phyloP scores from a whole-genome alignment of 1,140 invertebrate species.

The Dreissena rostriformis region DNA sequence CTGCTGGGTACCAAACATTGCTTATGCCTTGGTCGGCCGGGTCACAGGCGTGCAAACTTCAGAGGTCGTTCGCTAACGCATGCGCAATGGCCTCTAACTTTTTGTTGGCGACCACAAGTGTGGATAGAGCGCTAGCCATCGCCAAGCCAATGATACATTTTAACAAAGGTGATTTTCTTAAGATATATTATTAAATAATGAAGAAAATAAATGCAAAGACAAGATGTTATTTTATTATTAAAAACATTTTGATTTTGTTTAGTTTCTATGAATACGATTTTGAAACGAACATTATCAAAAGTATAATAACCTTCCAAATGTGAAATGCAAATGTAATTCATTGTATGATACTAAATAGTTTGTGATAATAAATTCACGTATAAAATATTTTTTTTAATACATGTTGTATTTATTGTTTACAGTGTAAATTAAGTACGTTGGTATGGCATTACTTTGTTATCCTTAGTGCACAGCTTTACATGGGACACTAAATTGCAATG shows the following conservation, averaged over 20 bases:
- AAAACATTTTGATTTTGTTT: too few relatives aligned
- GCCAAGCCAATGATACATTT: conserved; percentile 28
- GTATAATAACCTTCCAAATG: too few relatives aligned
- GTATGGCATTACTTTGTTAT: not conserved
- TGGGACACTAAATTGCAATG: not conserved
- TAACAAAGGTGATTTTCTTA: conserved; percentile 25
- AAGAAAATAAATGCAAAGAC: too few relatives aligned
- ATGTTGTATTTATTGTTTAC: too few relatives aligned
- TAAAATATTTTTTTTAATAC: too few relatives aligned
- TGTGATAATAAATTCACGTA: too few relatives aligned
- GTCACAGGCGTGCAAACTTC: not conserved
- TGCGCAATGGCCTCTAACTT: conserved; percentile 9
- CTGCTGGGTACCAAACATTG: not conserved
- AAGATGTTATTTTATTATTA: too few relatives aligned
- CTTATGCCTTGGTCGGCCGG: conserved; percentile 8
- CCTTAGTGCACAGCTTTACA: not conserved
- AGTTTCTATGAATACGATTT: too few relatives aligned
- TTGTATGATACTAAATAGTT: too few relatives aligned
- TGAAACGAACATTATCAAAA: too few relatives aligned
- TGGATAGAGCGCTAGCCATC: conserved; percentile 25
- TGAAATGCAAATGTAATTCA: too few relatives aligned
- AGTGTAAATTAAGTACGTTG: not conserved
- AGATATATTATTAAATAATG: too few relatives aligned
- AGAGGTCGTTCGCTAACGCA: not conserved
- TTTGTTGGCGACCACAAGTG: conserved; percentile 14